Conservation (phyloP, 2,888 invertebrate species). For the Helicoverpa assulta region DNA sequence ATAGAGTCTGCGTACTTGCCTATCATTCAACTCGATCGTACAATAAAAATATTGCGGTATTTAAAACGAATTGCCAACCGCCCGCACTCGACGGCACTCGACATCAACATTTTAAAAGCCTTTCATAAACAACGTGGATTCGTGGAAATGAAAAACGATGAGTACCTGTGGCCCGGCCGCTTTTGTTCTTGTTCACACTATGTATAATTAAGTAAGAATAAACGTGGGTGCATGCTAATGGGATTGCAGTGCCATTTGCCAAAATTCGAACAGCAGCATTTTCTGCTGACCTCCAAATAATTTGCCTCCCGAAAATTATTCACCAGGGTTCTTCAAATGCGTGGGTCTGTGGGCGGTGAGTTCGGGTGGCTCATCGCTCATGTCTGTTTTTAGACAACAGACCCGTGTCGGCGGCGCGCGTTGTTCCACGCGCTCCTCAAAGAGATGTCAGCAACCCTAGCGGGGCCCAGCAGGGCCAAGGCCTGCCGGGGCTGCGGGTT, state of each 20-base stretch:
- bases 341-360: too few species aligned
- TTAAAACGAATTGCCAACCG: conserved; percentile 28
- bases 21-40: conserved; percentile 1
- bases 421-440: too few species aligned
- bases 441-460: too few species aligned
- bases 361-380: too few species aligned
- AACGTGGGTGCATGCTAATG: conserved; percentile 52
- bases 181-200: conserved; percentile 38
- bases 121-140: conserved; percentile 41
- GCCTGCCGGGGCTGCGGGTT: too few species aligned
- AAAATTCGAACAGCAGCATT: conserved; percentile 28
- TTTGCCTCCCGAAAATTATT: not conserved
- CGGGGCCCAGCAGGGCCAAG: too few species aligned
- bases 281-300: not conserved
- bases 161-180: conserved; percentile 18
- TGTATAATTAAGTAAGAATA: conserved; percentile 47
- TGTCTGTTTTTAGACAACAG: too few species aligned
- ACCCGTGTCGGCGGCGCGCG: too few species aligned
- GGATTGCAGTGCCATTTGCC: conserved; percentile 57
- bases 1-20: conserved; percentile 2
- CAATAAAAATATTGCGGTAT: conserved; percentile 10
- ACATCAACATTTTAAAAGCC: conserved; percentile 37
- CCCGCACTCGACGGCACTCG: conserved; percentile 26
- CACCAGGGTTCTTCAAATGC: not conserved
- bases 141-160: conserved; percentile 42